phyloP scores from a whole-genome alignment of 2,888 invertebrate genomes.

The Yponomeuta cagnagella region DNA sequence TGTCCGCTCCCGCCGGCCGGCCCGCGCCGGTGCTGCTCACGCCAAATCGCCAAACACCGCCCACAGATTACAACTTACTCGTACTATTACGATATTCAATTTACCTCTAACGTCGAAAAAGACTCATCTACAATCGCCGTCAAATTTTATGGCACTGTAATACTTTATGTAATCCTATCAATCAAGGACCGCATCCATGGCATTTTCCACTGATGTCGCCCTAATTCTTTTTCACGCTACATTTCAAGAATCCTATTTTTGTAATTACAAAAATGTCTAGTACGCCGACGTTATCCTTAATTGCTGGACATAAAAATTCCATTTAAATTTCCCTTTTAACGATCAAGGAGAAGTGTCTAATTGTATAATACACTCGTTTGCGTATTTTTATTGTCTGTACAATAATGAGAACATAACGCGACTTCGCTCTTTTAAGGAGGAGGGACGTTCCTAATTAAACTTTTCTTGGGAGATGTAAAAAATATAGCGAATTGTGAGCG shows the following conservation, averaged over 20 bases:
- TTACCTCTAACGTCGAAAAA: neutral
- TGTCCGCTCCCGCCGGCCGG: slow-evolving; percentile 18
- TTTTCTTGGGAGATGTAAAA: slow-evolving; percentile 58
- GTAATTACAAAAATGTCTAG: slow-evolving; percentile 77
- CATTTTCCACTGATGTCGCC: slow-evolving; percentile 62
- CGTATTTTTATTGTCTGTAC: slow-evolving; percentile 74
- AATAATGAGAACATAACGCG: slow-evolving; percentile 75
- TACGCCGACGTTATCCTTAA: slow-evolving; percentile 75
- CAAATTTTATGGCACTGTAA: slow-evolving; percentile 13
- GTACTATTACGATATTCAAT: slow-evolving; percentile 3
- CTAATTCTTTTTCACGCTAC: slow-evolving; percentile 76
- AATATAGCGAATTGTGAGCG: slow-evolving; percentile 53
- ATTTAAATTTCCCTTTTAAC: slow-evolving; percentile 77
- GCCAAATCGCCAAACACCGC: neutral
- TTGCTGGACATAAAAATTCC: slow-evolving; percentile 77
- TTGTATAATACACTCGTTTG: slow-evolving; percentile 77
- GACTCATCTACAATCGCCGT: neutral
- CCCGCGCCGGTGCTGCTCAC: slow-evolving; percentile 14
- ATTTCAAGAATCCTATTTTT: slow-evolving; percentile 76
- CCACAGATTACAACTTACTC: neutral
- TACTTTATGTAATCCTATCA: slow-evolving; percentile 52
- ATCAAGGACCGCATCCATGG: slow-evolving; percentile 52
- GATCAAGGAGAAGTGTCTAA: slow-evolving; percentile 74
- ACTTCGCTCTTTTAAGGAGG: slow-evolving; percentile 54
- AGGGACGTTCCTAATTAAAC: slow-evolving; percentile 60